A percentile compares a stretch with the other conserved stretches of the same genome.
These are phyloP conservation scores for Chloroceryle aenea DNA, from an alignment of 2,113 vertebrate genomes.

Conservation along the genomic window DNA sequence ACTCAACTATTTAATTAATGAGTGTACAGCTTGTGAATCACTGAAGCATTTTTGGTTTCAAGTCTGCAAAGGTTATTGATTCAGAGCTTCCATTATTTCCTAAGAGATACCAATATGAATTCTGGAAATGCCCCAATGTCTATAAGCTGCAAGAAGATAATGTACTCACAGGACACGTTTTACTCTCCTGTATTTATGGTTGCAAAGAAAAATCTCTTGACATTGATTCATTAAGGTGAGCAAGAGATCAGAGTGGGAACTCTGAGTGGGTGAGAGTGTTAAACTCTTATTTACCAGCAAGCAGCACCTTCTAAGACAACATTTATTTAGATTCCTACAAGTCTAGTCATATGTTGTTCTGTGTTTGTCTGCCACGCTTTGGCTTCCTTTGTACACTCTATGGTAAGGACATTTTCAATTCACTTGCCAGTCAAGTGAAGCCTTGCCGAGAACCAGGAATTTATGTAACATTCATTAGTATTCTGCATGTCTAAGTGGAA, in stretches of 20 bases:
- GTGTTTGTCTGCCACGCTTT: not conserved
- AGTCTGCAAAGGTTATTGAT: slow-evolving; percentile 35
- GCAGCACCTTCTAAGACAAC: not conserved
- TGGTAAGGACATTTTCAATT: not conserved
- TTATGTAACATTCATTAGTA: slow-evolving; percentile 5
- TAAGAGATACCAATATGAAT: not conserved
- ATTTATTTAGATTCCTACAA: not conserved
- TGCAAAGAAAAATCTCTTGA: slow-evolving; percentile 3
- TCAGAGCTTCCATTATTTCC: slow-evolving; percentile 49
- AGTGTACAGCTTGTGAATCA: slow-evolving; percentile 30
- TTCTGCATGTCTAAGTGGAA: slow-evolving; percentile 6
- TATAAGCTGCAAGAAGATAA: slow-evolving; percentile 21
- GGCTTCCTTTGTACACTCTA: not conserved
- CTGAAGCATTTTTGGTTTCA: slow-evolving; percentile 6
- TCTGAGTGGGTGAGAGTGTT: not conserved
- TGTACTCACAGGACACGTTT: not conserved
- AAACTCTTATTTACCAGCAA: not conserved
- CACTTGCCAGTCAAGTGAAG: not conserved
- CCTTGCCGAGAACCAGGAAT: not conserved
- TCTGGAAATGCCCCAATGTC: slow-evolving; percentile 5
- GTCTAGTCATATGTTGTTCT: not conserved
- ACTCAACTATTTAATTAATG: slow-evolving; percentile 49
- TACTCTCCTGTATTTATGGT: not conserved
- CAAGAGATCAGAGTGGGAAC: not conserved
- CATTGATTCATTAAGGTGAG: not conserved